Evolutionary conservation across 2,888 invertebrate genomes (phyloP).

Genomic region (Ochlodes sylvanus): DNA sequence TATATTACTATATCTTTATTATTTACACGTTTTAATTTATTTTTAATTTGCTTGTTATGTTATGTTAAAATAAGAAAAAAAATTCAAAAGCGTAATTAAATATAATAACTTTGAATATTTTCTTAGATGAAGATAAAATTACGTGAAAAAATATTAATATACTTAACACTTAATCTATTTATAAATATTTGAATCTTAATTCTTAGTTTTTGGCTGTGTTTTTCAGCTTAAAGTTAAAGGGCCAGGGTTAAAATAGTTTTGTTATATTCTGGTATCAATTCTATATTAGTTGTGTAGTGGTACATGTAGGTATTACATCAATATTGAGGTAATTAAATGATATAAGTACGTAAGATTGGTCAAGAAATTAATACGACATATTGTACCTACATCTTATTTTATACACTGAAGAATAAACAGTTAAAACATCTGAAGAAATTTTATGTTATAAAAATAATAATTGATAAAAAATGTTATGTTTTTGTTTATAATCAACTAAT

Average conservation of each 20-base stretch:
- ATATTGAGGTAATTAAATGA: conserved; percentile 26
- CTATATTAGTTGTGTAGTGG: not conserved
- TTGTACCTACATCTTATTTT: too few relatives aligned
- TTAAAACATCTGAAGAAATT: too few relatives aligned
- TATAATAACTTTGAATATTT: too few relatives aligned
- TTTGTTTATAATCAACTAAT: too few relatives aligned
- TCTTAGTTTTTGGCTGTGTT: not conserved
- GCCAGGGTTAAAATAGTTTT: not conserved
- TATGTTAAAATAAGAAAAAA: not conserved
- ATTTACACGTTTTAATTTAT: not conserved
- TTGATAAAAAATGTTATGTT: too few relatives aligned
- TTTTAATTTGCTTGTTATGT: conserved; percentile 5
- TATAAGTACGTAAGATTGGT: not conserved
- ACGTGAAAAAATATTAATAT: too few relatives aligned
- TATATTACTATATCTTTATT: not conserved
- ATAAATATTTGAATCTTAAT: too few relatives aligned
- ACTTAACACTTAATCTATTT: too few relatives aligned
- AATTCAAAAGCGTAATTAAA: too few relatives aligned
- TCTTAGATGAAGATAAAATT: too few relatives aligned
- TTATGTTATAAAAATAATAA: too few relatives aligned
- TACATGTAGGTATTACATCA: conserved; percentile 4
- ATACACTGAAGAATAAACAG: too few relatives aligned
- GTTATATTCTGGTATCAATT: not conserved
- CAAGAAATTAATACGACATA: not conserved
- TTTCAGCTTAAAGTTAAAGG: not conserved